phyloP scores from a whole-genome alignment of 2,888 invertebrate species.

The Poecilus cupreus region DNA sequence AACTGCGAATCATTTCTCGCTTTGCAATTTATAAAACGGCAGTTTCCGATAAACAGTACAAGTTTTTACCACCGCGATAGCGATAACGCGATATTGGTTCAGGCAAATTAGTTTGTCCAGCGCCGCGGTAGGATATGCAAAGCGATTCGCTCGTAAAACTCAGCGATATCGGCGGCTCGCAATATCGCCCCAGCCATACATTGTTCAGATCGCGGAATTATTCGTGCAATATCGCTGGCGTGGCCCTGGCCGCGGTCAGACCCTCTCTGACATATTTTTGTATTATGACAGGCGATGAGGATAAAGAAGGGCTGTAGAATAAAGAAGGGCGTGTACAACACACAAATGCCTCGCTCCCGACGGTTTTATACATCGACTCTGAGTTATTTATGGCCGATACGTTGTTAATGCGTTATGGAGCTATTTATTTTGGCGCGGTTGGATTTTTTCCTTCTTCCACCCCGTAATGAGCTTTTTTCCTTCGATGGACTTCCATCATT shows the following conservation, averaged over 20 bases:
- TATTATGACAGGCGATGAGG: conserved; percentile 50
- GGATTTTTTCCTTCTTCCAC: conserved; percentile 14
- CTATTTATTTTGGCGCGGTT: conserved; percentile 29
- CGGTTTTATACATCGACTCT: conserved; percentile 5
- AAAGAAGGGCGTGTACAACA: conserved; percentile 29
- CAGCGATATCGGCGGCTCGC: conserved; percentile 13
- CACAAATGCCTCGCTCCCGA: not conserved
- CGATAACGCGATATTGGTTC: conserved; percentile 57
- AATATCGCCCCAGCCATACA: conserved; percentile 6
- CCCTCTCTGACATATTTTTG: conserved; percentile 54
- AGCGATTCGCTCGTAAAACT: conserved; percentile 41
- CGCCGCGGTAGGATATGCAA: conserved; percentile 42
- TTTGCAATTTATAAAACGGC: conserved; percentile 57
- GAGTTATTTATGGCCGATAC: conserved; percentile 41
- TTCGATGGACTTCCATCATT: conserved; percentile 15
- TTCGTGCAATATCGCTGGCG: conserved; percentile 23
- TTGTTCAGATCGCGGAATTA: conserved; percentile 52
- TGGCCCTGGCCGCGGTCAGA: not conserved
- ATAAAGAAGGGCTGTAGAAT: conserved; percentile 41
- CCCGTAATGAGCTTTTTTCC: conserved; percentile 27
- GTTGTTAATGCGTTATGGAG: conserved; percentile 45
- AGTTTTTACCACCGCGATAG: conserved; percentile 44
- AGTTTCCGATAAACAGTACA: conserved; percentile 55
- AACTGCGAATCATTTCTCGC: conserved; percentile 50
- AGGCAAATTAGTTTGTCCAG: conserved; percentile 57